A percentile compares a stretch with the other conserved stretches of the same genome.
phyloP scores from a whole-genome alignment of 2,888 invertebrate species.

The Parelbella ahira region DNA sequence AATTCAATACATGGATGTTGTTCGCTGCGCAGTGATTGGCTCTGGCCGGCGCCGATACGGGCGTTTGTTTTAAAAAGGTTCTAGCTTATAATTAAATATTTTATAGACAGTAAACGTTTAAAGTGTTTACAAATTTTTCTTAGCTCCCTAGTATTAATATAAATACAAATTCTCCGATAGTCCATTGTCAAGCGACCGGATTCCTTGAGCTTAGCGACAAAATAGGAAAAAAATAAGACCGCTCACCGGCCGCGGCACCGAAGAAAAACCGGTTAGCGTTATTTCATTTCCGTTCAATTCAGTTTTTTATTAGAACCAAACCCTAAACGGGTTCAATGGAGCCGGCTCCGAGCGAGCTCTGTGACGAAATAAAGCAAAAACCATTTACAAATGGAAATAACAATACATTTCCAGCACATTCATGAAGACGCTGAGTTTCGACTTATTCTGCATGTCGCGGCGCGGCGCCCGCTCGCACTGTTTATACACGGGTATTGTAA shows the following conservation, averaged over 20 bases:
- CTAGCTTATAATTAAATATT: too few relatives aligned
- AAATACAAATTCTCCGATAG: conserved; percentile 1
- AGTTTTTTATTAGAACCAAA: conserved; percentile 69
- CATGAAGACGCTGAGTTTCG: conserved; percentile 10
- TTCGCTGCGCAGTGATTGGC: not conserved
- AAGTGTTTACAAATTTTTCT: too few relatives aligned
- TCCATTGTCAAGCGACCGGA: conserved; percentile 22
- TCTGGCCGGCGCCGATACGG: not conserved
- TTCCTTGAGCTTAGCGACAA: conserved; percentile 41
- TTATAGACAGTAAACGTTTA: too few relatives aligned
- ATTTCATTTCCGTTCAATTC: conserved; percentile 78
- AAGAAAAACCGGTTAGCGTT: conserved; percentile 72
- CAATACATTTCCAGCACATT: conserved; percentile 14
- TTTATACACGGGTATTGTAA: too few relatives aligned
- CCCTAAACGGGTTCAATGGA: conserved; percentile 65
- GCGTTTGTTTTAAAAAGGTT: not conserved
- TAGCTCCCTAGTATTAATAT: too few relatives aligned
- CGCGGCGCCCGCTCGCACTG: too few relatives aligned
- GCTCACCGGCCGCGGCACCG: conserved; percentile 49
- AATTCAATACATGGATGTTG: not conserved
- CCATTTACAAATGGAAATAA: conserved; percentile 20
- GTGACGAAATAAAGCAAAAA: conserved; percentile 36
- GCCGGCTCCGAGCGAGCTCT: conserved; percentile 43
- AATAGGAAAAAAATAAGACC: conserved; percentile 48
- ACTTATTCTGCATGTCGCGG: too few relatives aligned